Conservation (phyloP, 2,888 invertebrate genomes). For the Drosophila ustulata region DNA sequence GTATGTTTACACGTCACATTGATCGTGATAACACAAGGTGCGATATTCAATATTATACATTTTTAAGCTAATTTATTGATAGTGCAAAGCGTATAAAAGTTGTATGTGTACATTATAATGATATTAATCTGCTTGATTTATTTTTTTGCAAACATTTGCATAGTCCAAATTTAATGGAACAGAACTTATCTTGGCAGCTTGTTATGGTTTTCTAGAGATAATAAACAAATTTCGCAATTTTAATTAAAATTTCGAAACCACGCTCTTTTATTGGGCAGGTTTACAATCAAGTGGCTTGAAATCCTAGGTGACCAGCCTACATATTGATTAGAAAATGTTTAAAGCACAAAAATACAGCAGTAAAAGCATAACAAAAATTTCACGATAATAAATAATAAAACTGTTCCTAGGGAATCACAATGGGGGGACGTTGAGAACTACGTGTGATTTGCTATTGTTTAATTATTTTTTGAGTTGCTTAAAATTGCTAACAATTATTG, state of each 20-base stretch:
- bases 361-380: conserved; percentile 17
- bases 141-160: not conserved
- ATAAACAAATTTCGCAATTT: not conserved
- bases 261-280: conserved; percentile 23
- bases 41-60: not conserved
- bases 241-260: conserved; percentile 2
- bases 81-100: not conserved
- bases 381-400: conserved; percentile 16
- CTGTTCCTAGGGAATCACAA: conserved; percentile 29
- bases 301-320: conserved; percentile 58
- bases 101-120: not conserved
- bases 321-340: conserved; percentile 13
- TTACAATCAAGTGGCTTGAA: conserved; percentile 35
- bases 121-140: not conserved
- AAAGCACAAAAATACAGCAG: conserved; percentile 66
- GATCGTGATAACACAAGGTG: not conserved
- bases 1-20: not conserved
- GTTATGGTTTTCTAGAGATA: not conserved
- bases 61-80: not conserved
- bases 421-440: conserved; percentile 54
- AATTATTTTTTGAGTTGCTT: conserved; percentile 4
- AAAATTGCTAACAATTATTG: not conserved
- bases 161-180: not conserved
- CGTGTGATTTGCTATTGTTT: conserved; percentile 41
- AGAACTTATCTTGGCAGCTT: not conserved